Conservation (phyloP, 2,888 invertebrate genomes). For the Venusia cambrica region DNA sequence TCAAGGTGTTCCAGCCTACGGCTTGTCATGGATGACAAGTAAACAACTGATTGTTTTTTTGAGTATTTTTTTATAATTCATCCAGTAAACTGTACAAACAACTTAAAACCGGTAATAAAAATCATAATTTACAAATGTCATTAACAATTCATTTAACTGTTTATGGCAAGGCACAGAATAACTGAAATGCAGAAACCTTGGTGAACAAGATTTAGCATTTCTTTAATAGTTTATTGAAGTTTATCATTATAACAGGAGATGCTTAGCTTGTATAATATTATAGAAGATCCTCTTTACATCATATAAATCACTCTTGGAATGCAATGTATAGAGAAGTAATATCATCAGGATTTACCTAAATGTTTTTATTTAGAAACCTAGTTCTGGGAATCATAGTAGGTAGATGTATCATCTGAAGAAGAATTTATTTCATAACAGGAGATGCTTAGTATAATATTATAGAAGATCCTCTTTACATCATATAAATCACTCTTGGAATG, state of each 20-base stretch:
- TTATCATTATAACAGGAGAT: too few species aligned
- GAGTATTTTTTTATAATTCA: too few species aligned
- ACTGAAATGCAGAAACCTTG: constrained; percentile 3
- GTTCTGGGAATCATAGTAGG: too few species aligned
- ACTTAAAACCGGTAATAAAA: constrained; percentile 12
- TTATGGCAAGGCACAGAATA: neutral
- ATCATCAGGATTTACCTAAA: too few species aligned
- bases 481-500: constrained; percentile 1
- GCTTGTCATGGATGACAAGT: too few species aligned
- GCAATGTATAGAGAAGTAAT: too few species aligned
- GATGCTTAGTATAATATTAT: neutral
- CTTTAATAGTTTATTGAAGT: neutral
- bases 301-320: constrained; percentile 1
- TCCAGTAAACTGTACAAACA: too few species aligned
- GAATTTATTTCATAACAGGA: too few species aligned
- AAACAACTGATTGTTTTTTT: constrained; percentile 6
- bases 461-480: neutral
- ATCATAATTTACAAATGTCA: constrained; percentile 10
- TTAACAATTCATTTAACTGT: constrained; percentile 1
- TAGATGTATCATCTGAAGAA: too few species aligned
- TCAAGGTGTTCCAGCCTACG: too few species aligned
- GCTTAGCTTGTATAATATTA: neutral
- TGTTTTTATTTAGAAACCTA: too few species aligned
- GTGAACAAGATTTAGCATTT: constrained; percentile 7
- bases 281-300: neutral